Percentiles rank a stretch among this genome's conserved stretches.
phyloP scores from a whole-genome alignment of 1,140 invertebrate species.

The Bactericera cockerelli region DNA sequence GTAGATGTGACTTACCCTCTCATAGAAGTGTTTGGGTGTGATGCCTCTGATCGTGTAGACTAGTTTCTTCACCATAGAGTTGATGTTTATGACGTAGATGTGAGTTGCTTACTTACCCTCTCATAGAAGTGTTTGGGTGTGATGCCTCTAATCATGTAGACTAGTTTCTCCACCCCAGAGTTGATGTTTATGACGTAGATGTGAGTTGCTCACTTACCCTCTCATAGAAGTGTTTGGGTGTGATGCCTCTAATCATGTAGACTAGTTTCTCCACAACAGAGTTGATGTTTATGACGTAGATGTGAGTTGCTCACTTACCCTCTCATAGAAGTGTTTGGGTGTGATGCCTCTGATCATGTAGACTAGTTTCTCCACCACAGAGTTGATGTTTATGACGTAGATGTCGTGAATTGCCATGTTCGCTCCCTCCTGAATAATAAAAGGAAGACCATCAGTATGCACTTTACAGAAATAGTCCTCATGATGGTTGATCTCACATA shows the following conservation, averaged over 20 bases:
- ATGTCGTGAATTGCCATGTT: neutral
- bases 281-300: no score
- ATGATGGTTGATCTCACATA: no score
- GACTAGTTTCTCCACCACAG: neutral
- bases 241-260: no score
- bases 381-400: neutral
- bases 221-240: no score
- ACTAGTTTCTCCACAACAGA: no score
- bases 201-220: no score
- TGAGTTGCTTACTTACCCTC: no score
- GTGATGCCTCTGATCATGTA: neutral
- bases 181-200: constrained; percentile 2
- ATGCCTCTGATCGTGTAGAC: neutral
- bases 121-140: neutral
- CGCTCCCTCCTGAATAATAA: neutral
- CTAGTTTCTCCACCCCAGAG: neutral
- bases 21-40: neutral
- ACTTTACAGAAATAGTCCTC: no score
- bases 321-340: neutral
- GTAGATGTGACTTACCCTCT: constrained; percentile 7
- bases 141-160: neutral
- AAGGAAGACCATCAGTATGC: neutral
- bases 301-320: no score
- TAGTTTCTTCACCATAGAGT: neutral
- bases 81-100: constrained; percentile 1